phyloP scores from a whole-genome alignment of 2,888 invertebrate species.

The Apomyelois bistriatella region DNA sequence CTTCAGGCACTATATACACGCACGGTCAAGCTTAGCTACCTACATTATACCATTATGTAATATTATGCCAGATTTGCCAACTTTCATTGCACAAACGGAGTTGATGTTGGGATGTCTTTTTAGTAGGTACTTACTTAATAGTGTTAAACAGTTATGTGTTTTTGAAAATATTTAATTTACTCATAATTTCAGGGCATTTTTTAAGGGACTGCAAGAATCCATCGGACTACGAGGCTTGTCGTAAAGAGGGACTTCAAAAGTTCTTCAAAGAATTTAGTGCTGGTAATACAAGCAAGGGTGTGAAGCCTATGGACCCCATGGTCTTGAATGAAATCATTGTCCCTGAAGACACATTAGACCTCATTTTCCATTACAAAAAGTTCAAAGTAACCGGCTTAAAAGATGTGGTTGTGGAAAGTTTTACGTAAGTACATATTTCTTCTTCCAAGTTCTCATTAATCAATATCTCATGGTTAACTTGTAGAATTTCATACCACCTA shows the following conservation, averaged over 20 bases:
- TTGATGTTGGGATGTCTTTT: too few species aligned
- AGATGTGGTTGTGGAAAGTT: background rate
- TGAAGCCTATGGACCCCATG: background rate
- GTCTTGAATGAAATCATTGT: background rate
- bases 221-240: background rate
- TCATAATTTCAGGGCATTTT: background rate
- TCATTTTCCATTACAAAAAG: background rate
- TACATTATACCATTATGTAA: too few species aligned
- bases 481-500: too few species aligned
- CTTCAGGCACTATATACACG: too few species aligned
- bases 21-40: too few species aligned
- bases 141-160: too few species aligned
- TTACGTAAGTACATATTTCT: conserved; percentile 1
- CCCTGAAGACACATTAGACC: background rate
- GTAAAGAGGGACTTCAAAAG: background rate
- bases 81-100: too few species aligned
- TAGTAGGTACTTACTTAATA: too few species aligned
- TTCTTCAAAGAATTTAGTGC: background rate
- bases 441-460: too few species aligned
- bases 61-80: too few species aligned
- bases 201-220: background rate
- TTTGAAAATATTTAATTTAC: too few species aligned
- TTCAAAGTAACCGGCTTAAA: background rate
- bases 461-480: too few species aligned
- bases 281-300: background rate